Evolutionary conservation across 2,113 vertebrate genomes (phyloP).

Genomic region (Pseudorasbora parva): DNA sequence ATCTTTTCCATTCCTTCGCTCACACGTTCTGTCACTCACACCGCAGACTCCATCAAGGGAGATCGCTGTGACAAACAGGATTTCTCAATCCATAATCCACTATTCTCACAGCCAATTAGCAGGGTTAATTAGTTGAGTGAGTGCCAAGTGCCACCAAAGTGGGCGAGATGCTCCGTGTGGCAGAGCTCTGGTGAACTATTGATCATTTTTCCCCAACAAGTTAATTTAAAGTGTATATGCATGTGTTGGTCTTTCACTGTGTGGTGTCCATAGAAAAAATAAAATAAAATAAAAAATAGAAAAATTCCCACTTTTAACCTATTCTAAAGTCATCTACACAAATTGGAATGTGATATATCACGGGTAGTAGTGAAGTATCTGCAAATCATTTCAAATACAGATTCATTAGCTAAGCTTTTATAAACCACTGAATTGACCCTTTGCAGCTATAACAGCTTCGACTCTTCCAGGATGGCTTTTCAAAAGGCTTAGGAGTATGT

Average conservation of each 20-base stretch:
- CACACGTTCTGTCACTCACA: constrained; percentile 50
- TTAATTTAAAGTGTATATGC: neutral
- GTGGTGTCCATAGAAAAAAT: neutral
- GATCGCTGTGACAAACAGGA: constrained; percentile 68
- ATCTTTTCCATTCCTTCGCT: neutral
- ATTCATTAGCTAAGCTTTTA: neutral
- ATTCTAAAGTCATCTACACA: neutral
- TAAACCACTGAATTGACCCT: neutral
- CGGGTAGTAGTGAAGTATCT: neutral
- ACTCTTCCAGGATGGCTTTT: no score
- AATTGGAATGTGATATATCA: neutral
- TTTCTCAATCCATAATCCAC: constrained; percentile 66
- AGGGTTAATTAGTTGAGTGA: constrained; percentile 73
- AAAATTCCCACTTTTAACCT: neutral
- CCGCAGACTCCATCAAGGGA: constrained; percentile 60
- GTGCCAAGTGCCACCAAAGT: constrained; percentile 65
- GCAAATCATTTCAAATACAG: neutral
- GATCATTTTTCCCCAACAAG: neutral
- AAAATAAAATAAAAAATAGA: neutral
- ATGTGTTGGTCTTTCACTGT: neutral
- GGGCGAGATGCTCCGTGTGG: neutral
- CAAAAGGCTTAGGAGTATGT: no score
- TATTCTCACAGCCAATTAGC: constrained; percentile 67
- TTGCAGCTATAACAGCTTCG: no score
- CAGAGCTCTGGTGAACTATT: constrained; percentile 2